Percentiles rank a stretch among this genome's conserved stretches.
Evolutionary conservation across 1,140 invertebrate genomes (phyloP).

Genomic region (Saxidomus purpurata): DNA sequence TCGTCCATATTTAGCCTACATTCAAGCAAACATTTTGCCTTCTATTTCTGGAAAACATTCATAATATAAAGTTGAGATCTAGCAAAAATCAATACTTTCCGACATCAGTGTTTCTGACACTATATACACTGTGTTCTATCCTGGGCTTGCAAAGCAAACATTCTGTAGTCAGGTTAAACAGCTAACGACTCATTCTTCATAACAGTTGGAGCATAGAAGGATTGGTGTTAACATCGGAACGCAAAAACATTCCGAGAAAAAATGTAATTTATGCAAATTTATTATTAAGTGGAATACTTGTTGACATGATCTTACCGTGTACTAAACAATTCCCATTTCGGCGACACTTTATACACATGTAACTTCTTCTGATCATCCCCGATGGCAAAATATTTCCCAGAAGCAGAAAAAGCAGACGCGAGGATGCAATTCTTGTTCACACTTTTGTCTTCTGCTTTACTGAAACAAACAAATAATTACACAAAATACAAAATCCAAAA

Average conservation of each 20-base stretch:
- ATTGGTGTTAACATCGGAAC: background rate
- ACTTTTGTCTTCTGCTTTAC: slow-evolving; percentile 34
- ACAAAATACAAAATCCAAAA: slow-evolving; percentile 22
- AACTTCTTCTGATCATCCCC: slow-evolving; percentile 53
- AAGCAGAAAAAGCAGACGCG: slow-evolving; percentile 52
- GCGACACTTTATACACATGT: slow-evolving; percentile 50
- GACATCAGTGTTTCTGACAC: slow-evolving; percentile 39
- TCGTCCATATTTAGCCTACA: background rate
- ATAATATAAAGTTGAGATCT: background rate
- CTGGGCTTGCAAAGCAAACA: slow-evolving; percentile 5
- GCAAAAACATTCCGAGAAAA: background rate
- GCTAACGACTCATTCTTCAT: slow-evolving; percentile 4
- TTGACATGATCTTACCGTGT: slow-evolving; percentile 43
- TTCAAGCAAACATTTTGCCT: background rate
- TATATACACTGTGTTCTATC: slow-evolving; percentile 28
- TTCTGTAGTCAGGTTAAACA: background rate
- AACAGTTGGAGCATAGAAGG: background rate
- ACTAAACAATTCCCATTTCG: slow-evolving; percentile 36
- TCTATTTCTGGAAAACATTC: slow-evolving; percentile 55
- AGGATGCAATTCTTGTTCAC: slow-evolving; percentile 51
- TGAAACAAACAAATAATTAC: slow-evolving; percentile 15
- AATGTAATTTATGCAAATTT: slow-evolving; percentile 26
- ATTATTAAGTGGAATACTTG: background rate
- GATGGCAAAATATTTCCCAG: slow-evolving; percentile 59
- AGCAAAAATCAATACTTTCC: slow-evolving; percentile 60